Base-by-base conservation (phyloP, 2,797 vertebrate genomes). In the Bradypus variegatus region DNA sequence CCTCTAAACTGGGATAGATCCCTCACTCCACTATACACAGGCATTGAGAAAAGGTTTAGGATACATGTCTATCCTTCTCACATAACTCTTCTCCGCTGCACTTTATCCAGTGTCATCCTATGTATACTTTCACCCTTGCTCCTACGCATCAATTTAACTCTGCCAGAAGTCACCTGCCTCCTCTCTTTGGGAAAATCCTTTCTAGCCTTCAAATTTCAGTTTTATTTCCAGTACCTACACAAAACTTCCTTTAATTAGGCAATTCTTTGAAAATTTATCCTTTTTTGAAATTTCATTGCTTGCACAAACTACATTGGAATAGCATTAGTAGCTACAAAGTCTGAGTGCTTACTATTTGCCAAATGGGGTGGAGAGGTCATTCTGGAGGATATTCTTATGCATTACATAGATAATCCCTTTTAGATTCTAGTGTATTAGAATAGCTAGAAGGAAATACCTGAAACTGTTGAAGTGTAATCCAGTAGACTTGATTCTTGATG, bases 281-380 rank as follows among this genome's bases (percentile, higher is more conserved):
- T 91, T 82, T 86, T 92, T 82, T 89, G 53, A 72, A 65, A 90
- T 78, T 50, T 65, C 13, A 48, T 31, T 48, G 36, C 15, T 91
- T 92, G 55, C 60, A 45, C 38, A 82, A 90, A 62, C 53, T 72
- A n/a, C 62, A 86, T 65, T 55, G 31, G 90, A 91, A 73, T 88
- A 41, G 13, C 29, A 62, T 5, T 64, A 76, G 65, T 23, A 90
- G 23, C 62, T 79, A 53, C 4, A 41, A 82, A 29, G 58, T 9
- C 3, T 73, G n/a, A 88, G 55, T 69, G 31, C 13, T 11, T 64
- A 60, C 11, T 48, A 58, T 77, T 76, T 53, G 53, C 7, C n/a
- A 45, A 45, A 45, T 45, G 41, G 41, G 41, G 41, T 45, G 41
- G 41, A 45, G 41, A 45, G 41, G 41, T 45, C 41, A 45, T 45